These are phyloP conservation scores for Piezodorus guildinii DNA, from an alignment of 1,140 invertebrate species.

Conservation along the genomic window DNA sequence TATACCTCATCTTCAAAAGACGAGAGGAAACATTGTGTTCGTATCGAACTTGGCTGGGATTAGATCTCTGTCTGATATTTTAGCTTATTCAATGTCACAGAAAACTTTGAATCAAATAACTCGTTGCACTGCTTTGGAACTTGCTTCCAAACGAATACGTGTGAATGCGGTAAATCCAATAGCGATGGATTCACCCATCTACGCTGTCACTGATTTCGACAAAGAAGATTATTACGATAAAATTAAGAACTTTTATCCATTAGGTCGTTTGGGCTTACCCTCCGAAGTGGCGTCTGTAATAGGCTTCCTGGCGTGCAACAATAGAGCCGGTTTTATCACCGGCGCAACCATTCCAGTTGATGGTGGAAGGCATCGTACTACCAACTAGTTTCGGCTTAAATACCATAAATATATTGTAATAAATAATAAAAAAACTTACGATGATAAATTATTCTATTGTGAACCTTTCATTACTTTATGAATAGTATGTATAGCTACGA, in stretches of 20 bases:
- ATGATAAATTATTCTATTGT: too few relatives aligned
- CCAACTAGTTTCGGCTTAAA: too few relatives aligned
- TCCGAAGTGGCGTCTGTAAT: constrained; percentile 38
- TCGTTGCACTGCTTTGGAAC: constrained; percentile 42
- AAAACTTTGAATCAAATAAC: constrained; percentile 53
- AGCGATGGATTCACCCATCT: constrained; percentile 47
- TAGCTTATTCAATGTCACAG: constrained; percentile 49
- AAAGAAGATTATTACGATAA: constrained; percentile 40
- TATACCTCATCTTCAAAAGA: constrained; percentile 38
- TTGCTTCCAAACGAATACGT: constrained; percentile 36
- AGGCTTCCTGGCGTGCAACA: constrained; percentile 35
- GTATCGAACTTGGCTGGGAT: constrained; percentile 57
- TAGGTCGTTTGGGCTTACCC: constrained; percentile 35
- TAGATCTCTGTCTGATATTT: constrained; percentile 58
- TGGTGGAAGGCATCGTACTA: constrained; percentile 34
- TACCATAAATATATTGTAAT: too few relatives aligned
- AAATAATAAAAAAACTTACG: too few relatives aligned
- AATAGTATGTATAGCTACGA: too few relatives aligned
- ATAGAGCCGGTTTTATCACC: constrained; percentile 37
- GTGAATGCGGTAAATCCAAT: constrained; percentile 42
- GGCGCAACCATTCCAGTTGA: constrained; percentile 30
- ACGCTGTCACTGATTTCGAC: constrained; percentile 45
- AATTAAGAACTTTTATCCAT: constrained; percentile 37
- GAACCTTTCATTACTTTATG: too few relatives aligned
- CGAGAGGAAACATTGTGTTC: constrained; percentile 43